These are phyloP conservation scores for Temnothorax unifasciatus DNA, from an alignment of 2,888 invertebrate species.

Conservation along the genomic window DNA sequence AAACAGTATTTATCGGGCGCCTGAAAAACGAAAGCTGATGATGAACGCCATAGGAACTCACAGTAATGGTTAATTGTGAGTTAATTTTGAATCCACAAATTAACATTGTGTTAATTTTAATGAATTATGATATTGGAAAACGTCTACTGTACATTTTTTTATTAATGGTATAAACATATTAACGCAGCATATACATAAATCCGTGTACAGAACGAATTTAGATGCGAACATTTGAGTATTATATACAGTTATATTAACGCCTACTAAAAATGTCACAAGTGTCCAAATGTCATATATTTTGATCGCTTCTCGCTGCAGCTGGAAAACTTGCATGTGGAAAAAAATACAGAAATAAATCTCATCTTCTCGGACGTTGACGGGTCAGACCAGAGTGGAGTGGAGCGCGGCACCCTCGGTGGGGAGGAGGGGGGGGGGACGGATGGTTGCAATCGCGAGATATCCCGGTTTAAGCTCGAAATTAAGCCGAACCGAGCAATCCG, in stretches of 20 bases:
- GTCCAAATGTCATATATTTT: neutral
- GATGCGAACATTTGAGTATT: neutral
- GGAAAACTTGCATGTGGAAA: neutral
- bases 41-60: neutral
- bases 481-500: constrained; percentile 72
- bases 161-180: neutral
- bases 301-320: neutral
- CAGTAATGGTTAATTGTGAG: neutral
- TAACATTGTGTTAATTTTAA: constrained; percentile 3
- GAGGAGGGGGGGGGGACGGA: neutral
- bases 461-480: constrained; percentile 72
- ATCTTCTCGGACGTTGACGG: neutral
- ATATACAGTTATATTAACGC: neutral
- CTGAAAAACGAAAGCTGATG: constrained; percentile 5
- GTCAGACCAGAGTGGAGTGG: neutral
- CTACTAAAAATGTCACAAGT: neutral
- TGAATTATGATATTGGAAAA: neutral
- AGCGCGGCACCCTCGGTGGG: neutral
- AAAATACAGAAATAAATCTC: constrained; percentile 9
- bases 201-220: neutral
- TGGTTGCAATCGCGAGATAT: constrained; percentile 54
- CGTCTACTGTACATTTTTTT: neutral
- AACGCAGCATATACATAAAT: neutral
- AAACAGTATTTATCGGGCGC: constrained; percentile 2
- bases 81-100: neutral